Conservation (phyloP, 2,113 vertebrate genomes). For the Psilopsiagon aymara region DNA sequence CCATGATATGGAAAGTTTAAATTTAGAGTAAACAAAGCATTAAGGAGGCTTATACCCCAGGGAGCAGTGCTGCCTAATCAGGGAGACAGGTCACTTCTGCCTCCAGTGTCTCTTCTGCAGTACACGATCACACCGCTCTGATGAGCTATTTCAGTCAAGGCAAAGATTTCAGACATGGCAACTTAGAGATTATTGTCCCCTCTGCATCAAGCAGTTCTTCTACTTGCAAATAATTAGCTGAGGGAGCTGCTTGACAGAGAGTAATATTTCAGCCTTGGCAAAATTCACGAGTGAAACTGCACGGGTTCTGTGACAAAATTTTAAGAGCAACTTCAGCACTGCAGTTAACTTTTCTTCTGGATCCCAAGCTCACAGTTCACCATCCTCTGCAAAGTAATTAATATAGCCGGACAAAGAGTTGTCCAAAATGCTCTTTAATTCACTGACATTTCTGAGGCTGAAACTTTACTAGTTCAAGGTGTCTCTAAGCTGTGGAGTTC, state of each 20-base stretch:
- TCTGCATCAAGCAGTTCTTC: not conserved
- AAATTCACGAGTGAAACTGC: not conserved
- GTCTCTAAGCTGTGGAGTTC: not conserved
- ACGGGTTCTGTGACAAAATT: not conserved
- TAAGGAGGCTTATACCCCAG: not conserved
- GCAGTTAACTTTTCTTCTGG: not conserved
- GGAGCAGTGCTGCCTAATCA: not conserved
- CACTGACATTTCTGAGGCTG: not conserved
- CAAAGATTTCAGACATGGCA: not conserved
- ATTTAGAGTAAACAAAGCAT: slow-evolving; percentile 59
- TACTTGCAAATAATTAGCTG: not conserved
- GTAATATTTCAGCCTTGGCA: not conserved
- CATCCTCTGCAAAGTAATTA: not conserved
- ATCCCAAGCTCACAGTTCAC: not conserved
- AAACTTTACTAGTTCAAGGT: not conserved
- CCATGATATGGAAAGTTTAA: slow-evolving; percentile 43
- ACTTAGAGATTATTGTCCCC: slow-evolving; percentile 2
- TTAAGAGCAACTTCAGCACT: not conserved
- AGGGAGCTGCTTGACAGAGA: not conserved
- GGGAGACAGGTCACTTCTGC: not conserved
- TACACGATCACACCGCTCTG: not conserved
- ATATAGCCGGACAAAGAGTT: not conserved
- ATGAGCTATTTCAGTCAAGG: not conserved
- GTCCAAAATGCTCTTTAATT: not conserved
- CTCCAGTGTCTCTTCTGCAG: not conserved